These are phyloP conservation scores for Thalpophila matura DNA, from an alignment of 2,888 invertebrate species.

Conservation along the genomic window DNA sequence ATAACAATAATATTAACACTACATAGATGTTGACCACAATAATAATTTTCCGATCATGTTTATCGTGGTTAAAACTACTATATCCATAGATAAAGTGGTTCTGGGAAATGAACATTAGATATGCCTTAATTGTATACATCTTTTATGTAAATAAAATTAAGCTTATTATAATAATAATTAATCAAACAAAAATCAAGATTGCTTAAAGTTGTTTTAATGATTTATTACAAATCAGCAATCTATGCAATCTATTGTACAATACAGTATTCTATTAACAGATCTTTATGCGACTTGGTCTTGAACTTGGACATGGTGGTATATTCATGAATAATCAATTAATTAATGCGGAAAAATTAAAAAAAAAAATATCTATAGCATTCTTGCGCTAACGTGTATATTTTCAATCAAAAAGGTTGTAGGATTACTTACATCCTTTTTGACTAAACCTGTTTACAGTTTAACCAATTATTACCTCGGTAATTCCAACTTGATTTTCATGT, in stretches of 20 bases:
- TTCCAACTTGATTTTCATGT: neutral
- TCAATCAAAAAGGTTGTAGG: neutral
- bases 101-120: constrained; percentile 11
- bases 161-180: constrained; percentile 1
- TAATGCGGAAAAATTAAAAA: constrained; percentile 41
- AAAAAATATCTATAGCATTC: constrained; percentile 21
- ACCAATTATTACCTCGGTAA: constrained; percentile 1
- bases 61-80: constrained; percentile 1
- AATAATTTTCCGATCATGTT: neutral
- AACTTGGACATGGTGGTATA: too few species aligned
- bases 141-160: constrained; percentile 2
- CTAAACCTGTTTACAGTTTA: constrained; percentile 13
- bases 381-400: constrained; percentile 21
- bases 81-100: neutral
- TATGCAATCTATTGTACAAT: too few species aligned
- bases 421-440: constrained; percentile 18
- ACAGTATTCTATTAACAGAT: constrained; percentile 3
- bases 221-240: constrained; percentile 15
- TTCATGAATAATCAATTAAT: constrained; percentile 11
- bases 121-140: constrained; percentile 2
- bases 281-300: neutral
- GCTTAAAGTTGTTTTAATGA: constrained; percentile 26
- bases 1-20: neutral
- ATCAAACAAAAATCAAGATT: neutral
- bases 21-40: constrained; percentile 11